Conservation (phyloP, 2,113 vertebrate genomes). For the Nicator chloris region DNA sequence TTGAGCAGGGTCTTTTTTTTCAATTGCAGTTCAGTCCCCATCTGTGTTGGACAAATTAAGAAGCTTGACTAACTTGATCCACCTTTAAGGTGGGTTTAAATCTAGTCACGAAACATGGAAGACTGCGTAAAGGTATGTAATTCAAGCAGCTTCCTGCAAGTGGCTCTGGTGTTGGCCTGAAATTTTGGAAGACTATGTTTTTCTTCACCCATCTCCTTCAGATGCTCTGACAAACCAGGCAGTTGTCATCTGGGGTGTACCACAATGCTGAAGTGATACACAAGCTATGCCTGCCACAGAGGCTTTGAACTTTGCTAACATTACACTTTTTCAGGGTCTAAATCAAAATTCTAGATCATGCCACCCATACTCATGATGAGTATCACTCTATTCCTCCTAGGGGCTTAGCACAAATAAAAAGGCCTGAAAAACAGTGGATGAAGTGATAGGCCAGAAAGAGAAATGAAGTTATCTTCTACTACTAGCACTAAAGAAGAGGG, state of each 20-base stretch:
- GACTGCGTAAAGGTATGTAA: background rate
- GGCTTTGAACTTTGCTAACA: background rate
- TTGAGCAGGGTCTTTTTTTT: background rate
- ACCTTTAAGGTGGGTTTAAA: background rate
- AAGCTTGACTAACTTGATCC: background rate
- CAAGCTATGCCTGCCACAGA: background rate
- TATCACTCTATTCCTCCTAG: background rate
- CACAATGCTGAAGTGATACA: fast-evolving
- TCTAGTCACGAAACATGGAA: background rate
- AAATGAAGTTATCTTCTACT: background rate
- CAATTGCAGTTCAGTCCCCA: background rate
- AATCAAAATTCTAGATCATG: background rate
- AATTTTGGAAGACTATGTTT: background rate
- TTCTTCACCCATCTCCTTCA: background rate
- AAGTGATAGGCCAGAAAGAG: background rate
- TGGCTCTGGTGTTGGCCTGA: background rate
- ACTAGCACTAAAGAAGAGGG: background rate
- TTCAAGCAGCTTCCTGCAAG: background rate
- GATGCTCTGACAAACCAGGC: background rate
- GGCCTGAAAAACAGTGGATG: fast-evolving
- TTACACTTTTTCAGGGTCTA: background rate
- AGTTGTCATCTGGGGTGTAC: fast-evolving
- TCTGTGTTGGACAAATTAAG: background rate
- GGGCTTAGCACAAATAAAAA: background rate
- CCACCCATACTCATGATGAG: background rate